Base-by-base conservation (phyloP, 2,113 vertebrate genomes). In the Lampris megalopsis region DNA sequence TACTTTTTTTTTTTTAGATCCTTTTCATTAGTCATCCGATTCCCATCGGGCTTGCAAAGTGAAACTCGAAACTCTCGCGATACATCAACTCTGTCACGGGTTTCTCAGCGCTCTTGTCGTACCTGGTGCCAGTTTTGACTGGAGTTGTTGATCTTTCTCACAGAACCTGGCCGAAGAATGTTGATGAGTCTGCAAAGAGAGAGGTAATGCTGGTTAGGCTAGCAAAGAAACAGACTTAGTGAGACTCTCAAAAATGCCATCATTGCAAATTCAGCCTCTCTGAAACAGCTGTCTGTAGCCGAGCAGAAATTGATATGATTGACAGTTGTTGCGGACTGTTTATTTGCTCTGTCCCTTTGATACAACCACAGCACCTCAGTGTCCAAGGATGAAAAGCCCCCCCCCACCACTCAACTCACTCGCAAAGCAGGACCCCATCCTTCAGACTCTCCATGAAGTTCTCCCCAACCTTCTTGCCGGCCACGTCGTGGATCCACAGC, bases 41-140 rank as follows among this genome's bases (percentile, higher is more conserved):
- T 40, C 48, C 1, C 13, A 59, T 37, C 9, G 57, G 36, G 57
- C 37, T 59, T 59, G 57, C 50, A 7, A n/a, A n/a, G 11, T 24
- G n/a, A 54, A n/a, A n/a, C 24, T 24, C 24, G 24, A 24, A 24
- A 24, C 24, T 24, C 24, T 24, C 24, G 24, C 24, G 24, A 24
- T 24, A 11, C 24, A 5, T 54, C 5, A n/a, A 54, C 24, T 8
- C 40, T 3, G 10, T 40, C 43, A 45, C 24, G 24, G 10, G 45
- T 40, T 3, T 38, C 52, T 8, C 1, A 24, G 63, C 58, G 57
- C 36, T 40, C 41, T 5, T 43, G 3, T 3, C 37, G 93, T 80
- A 98, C 97, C 97, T 98, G 96, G 87, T 97, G 97, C 97, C 97
- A 99, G 80, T 98, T 98, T 76, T 97, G 97, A 77, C 80, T 90